Percentiles rank a stretch among this genome's conserved stretches.
These are phyloP conservation scores for Brachystomella parvula DNA, from an alignment of 1,140 invertebrate genomes.

Conservation along the genomic window DNA sequence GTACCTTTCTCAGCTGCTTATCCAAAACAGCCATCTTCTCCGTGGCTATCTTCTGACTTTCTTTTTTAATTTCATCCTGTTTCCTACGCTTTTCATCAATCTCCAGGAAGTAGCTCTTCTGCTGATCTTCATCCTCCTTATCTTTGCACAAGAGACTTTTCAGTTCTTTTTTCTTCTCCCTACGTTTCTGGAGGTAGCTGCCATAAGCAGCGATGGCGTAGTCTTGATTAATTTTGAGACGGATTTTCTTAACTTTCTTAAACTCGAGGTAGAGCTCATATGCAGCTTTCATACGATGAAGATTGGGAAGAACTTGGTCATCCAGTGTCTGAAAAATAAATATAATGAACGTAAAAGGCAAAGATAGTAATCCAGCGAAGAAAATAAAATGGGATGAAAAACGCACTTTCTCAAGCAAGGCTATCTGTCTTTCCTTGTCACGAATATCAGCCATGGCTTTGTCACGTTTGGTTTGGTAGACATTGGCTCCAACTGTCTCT, in stretches of 20 bases:
- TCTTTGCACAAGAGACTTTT: neutral
- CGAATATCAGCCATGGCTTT: constrained; percentile 78
- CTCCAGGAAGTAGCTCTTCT: neutral
- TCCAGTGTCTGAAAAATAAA: constrained; percentile 13
- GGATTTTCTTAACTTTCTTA: constrained; percentile 43
- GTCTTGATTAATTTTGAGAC: constrained; percentile 40
- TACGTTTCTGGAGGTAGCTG: constrained; percentile 46
- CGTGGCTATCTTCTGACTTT: constrained; percentile 20
- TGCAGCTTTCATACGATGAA: constrained; percentile 22
- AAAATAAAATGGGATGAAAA: too few species aligned
- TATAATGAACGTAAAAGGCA: too few species aligned
- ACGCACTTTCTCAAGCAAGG: too few species aligned
- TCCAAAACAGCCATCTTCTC: constrained; percentile 41
- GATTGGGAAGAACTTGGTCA: constrained; percentile 9
- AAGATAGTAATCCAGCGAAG: too few species aligned
- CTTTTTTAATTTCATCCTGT: constrained; percentile 38
- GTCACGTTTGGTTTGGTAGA: constrained; percentile 93
- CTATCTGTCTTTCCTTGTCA: constrained; percentile 86
- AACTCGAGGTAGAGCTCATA: constrained; percentile 36
- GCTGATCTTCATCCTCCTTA: constrained; percentile 12
- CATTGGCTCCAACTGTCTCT: constrained; percentile 95
- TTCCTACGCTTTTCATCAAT: constrained; percentile 26
- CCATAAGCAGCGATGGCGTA: constrained; percentile 39
- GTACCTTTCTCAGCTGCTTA: constrained; percentile 53
- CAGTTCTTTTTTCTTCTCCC: neutral